phyloP scores from a whole-genome alignment of 2,797 vertebrate genomes.

The Gallinago nigripennis region DNA sequence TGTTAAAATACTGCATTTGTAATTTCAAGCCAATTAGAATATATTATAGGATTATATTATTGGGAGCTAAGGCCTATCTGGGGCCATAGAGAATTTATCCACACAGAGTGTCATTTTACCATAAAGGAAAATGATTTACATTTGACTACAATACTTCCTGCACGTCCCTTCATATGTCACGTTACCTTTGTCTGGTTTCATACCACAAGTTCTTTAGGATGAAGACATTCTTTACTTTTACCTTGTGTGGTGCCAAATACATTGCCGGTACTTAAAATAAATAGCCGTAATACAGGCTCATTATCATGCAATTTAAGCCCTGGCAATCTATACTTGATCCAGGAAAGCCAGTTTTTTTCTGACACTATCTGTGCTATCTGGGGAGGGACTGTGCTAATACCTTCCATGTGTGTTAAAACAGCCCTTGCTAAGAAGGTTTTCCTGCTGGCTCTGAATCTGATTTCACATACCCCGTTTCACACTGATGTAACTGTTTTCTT shows the following conservation, averaged over 20 bases:
- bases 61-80: neutral
- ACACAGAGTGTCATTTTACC: neutral
- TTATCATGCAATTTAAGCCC: conserved; percentile 54
- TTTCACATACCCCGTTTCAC: neutral
- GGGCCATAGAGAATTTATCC: neutral
- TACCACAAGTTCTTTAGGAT: neutral
- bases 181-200: neutral
- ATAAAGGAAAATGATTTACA: neutral
- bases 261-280: conserved; percentile 44
- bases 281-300: conserved; percentile 44
- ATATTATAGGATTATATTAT: neutral
- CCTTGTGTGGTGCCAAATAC: conserved; percentile 6
- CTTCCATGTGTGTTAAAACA: conserved; percentile 62
- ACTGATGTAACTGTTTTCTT: conserved; percentile 16
- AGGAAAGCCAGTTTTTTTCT: conserved; percentile 39
- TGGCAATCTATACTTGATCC: conserved; percentile 13
- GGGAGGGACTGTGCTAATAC: conserved; percentile 47
- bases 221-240: conserved; percentile 10
- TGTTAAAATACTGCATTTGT: neutral
- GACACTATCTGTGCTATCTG: conserved; percentile 60
- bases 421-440: conserved; percentile 15
- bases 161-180: neutral
- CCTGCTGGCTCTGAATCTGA: conserved; percentile 1
- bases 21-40: neutral
- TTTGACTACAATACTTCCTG: neutral